Base-by-base conservation (phyloP, 1,140 invertebrate species). In the Copidosoma floridanum region DNA sequence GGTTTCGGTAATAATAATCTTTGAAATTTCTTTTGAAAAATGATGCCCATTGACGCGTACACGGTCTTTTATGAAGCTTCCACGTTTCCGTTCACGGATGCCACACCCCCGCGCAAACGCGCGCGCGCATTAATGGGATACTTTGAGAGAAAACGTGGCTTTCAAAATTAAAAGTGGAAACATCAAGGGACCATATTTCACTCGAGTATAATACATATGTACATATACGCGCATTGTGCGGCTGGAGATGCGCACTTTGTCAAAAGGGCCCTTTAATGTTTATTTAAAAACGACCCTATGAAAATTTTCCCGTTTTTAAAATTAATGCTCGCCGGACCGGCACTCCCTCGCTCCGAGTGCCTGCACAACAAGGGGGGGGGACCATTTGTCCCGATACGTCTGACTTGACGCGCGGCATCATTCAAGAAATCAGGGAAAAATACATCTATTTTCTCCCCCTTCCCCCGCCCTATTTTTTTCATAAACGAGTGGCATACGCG, bases 401-500 rank as follows among this genome's bases (percentile, higher is more conserved):
- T 29, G 47, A 60, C 53, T 35, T 52, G 46, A 43, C 29, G 43
- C 47, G 26, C 26, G 35, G 52, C 35, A 55, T 59, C 54, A 64
- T 60, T 59, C 52, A 55, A 59, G 44, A 55, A 58, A 54, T 50
- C 55, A 52, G 46, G 46, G 43, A 41, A 53, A 47, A 12, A 56
- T 55, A n/a, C 23, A n/a, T n/a, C n/a, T n/a, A n/a, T n/a, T n/a
- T n/a, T n/a, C n/a, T 18, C 35, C 21, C 29, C 46, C 24, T 21
- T 16, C 41, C 24, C 40, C 26, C 3, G 14, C 44, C 16, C 32
- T 43, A 12, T 32, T 32, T 6, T 6, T 67, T 66, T 64, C 61
- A 61, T 69, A 69, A 71, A 18, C 67, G 69, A 67, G 57, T 43
- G 48, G 43, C 23, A 38, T 51, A 51, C 23, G 8, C 14, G n/a